Base-by-base conservation (phyloP, 2,797 vertebrate species). In the Podarcis lilfordi region DNA sequence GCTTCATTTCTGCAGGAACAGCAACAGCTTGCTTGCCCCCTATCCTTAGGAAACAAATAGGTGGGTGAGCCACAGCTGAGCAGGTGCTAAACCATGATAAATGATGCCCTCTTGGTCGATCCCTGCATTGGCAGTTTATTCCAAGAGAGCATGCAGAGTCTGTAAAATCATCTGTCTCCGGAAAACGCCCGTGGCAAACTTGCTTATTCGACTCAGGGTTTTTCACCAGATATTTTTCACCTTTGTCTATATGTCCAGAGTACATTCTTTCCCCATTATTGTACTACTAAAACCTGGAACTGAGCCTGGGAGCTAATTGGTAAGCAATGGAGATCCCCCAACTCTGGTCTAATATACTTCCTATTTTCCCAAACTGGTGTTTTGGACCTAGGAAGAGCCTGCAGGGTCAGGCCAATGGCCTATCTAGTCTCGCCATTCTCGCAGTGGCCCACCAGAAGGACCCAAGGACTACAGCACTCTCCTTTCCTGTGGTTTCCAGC, bases 171-270 rank as follows among this genome's bases (percentile, higher is more conserved):
- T 91, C 91, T 96, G 93, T 85, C 93, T 91, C 45, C 40, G 78
- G 80, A 91, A 86, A 91, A 87, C 91, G 77, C 79, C 90, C 93
- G 85, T 89, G 84, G 88, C 3, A 21, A 93, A 92, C 84, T 86
- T 94, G 90, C 91, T 94, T 95, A 91, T 84, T 96, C 91, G 92
- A 94, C 93, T 93, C 43, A 71, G 91, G 77, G 61, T 75, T 40
- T 19, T 64, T 66, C 61, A 69, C 89, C 87, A 93, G 92, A 92
- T 93, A 92, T 91, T 95, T 86, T 72, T 84, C 61, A 8, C 17
- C 1, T 45, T 76, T n/a, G 61, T 19, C 3, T 35, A 1, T 45
- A 6, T 25, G 15, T 23, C 2, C 21, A 75, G 32, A 59, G 29
- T 8, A 19, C 45, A 50, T 13, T 3, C 3, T 50, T 78, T 29